These are phyloP conservation scores for Sebastiscus albofasciatus DNA, from an alignment of 2,797 vertebrate genomes.

Conservation along the genomic window DNA sequence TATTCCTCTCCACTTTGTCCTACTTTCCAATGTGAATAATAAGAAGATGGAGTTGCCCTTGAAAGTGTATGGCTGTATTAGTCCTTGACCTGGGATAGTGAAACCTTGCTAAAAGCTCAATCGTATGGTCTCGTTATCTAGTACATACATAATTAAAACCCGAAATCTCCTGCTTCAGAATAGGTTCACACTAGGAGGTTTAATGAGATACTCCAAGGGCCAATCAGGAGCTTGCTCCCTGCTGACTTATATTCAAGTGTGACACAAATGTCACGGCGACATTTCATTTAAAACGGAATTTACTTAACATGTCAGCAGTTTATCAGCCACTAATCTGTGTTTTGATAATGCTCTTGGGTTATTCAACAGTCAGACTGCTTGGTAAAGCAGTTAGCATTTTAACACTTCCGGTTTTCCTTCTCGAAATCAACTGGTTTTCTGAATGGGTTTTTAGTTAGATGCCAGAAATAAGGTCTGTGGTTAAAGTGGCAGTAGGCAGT, in stretches of 20 bases:
- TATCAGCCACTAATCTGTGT: not conserved
- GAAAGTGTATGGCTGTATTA: not conserved
- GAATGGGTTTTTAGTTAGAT: no score
- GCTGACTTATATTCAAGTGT: conserved; percentile 11
- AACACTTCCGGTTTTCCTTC: rapidly evolving
- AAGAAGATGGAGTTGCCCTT: not conserved
- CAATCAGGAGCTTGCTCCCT: conserved; percentile 34
- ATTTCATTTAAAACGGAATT: conserved; percentile 5
- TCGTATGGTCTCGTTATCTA: conserved; percentile 50
- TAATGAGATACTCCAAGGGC: conserved; percentile 42
- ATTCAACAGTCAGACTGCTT: not conserved
- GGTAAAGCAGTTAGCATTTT: no score
- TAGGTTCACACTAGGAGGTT: conserved; percentile 49
- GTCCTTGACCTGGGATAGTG: conserved; percentile 61
- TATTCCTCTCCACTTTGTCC: not conserved
- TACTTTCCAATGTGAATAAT: conserved; percentile 19
- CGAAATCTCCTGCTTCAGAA: conserved; percentile 39
- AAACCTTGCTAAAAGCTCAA: conserved; percentile 59
- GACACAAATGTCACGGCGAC: not conserved
- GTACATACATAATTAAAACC: conserved; percentile 65
- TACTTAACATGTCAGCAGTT: not conserved
- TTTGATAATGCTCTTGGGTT: not conserved
- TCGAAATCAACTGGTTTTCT: rapidly evolving
- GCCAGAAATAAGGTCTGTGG: no score
- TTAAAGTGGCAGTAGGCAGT: no score